Evolutionary conservation across 2,888 invertebrate genomes (phyloP), one percentile per base, ranked within the genome.

Genomic region (Orthonychiurus folsomi): DNA sequence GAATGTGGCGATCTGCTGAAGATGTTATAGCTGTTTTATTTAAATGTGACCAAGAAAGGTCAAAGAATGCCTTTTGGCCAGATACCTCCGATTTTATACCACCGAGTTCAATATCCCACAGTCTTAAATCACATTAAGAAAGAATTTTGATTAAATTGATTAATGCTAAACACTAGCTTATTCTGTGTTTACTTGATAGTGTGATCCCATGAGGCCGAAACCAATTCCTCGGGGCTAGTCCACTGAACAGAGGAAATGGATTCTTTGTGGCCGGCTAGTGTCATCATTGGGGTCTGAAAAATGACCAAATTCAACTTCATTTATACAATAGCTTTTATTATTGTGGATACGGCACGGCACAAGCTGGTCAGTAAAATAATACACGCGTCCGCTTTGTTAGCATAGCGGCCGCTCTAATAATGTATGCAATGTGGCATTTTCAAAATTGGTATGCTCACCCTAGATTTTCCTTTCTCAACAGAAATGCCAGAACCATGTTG

Each of bases 141-240:
- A n/a, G n/a, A n/a, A n/a, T n/a, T n/a, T n/a, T n/a, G n/a, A n/a
- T n/a, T n/a, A n/a, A n/a, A n/a, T n/a, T n/a, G n/a, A n/a, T n/a
- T n/a, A n/a, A n/a, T n/a, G n/a, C n/a, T n/a, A n/a, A n/a, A n/a
- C n/a, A n/a, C n/a, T n/a, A n/a, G n/a, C n/a, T n/a, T n/a, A n/a
- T n/a, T n/a, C n/a, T n/a, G n/a, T n/a, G n/a, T n/a, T n/a, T n/a
- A n/a, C n/a, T 90, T 88, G 20, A 99, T 80, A 1, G 94, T 89
- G 76, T 97, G 95, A 80, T 99, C 97, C 93, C 93, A 94, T 1
- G 95, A 92, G 60, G 87, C 84, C 0, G 94, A 92, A 9, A 90
- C 81, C 1, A 95, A 79, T 67, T 88, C 88, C 69, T 84, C 81
- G 62, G 81, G 81, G 71, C 88, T 86, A 73, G 88, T 83, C 95